Percentiles rank a stretch among this genome's conserved stretches.
Evolutionary conservation across 2,113 vertebrate species (phyloP).

Genomic region (Caranx melampygus): DNA sequence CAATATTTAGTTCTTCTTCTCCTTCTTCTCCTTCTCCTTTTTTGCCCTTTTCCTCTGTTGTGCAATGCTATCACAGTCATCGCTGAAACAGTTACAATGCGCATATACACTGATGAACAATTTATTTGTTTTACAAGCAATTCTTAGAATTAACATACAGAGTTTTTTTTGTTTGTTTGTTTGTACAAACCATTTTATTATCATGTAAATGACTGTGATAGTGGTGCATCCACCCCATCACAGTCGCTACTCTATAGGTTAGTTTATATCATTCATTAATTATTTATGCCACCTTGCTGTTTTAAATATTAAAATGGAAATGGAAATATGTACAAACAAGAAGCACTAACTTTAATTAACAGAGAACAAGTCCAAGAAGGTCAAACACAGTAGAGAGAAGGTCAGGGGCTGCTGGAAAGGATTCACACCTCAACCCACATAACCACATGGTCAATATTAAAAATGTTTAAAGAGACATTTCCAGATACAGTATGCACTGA

Average conservation of each 20-base stretch:
- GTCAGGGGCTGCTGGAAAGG: background rate
- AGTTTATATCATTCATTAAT: background rate
- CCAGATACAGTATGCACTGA: background rate
- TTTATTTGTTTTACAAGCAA: constrained; percentile 51
- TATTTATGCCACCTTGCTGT: background rate
- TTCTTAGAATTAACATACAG: constrained; percentile 18
- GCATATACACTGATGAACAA: constrained; percentile 1
- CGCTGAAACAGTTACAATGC: background rate
- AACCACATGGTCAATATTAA: background rate
- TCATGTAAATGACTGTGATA: background rate
- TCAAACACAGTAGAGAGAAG: background rate
- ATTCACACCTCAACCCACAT: background rate
- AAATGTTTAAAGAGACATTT: constrained; percentile 15
- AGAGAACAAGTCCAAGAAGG: constrained; percentile 48
- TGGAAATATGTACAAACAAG: constrained; percentile 39
- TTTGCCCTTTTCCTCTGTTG: background rate
- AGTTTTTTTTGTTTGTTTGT: constrained; percentile 17
- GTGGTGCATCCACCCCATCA: constrained; percentile 3
- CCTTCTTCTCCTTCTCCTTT: background rate
- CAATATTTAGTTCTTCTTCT: constrained; percentile 6
- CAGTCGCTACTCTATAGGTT: background rate
- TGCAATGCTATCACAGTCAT: constrained; percentile 1
- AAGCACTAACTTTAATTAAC: constrained; percentile 12
- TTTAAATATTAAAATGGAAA: constrained; percentile 62
- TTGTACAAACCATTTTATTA: constrained; percentile 25